Base-by-base conservation (phyloP, 1,140 invertebrate species). In the Cotesia vestalis region DNA sequence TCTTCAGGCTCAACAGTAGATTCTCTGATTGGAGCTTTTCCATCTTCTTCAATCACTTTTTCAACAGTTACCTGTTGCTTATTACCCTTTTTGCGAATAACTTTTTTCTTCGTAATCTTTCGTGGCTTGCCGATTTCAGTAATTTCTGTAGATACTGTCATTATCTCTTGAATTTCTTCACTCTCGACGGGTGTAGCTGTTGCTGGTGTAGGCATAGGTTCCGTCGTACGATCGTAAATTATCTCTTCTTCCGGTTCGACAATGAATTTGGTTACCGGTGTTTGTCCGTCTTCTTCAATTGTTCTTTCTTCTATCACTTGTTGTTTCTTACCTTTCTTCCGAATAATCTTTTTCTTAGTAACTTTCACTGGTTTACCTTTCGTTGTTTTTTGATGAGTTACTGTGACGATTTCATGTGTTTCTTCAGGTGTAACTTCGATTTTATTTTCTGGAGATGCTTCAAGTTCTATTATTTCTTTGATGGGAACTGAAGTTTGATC, bases 271-370 rank as follows among this genome's bases (percentile, higher is more conserved):
- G 59, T 61, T 9, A 61, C 27, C 1, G 59, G 59, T 12, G 76
- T 55, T 64, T 76, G 76, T 4, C 71, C 77, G 68, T 76, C 69
- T 68, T 81, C 77, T 27, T 80, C 77, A 35, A 88, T 78, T 14
- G 86, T 87, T 14, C 84, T 81, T 62, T 86, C 86, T 79, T 88
- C 85, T 6, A 84, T 88, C 1, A 84, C 81, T 77, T 88, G 81
- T 75, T 77, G 79, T 34, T 76, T 76, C 0, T 74, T 70, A 17
- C 75, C 79, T 61, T 61, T 20, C 9, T 20, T 61, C 8, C 34
- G 27, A 11, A 61, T 34, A 34, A 61, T 61, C 12, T 82, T 68
- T 46, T 68, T 68, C 36, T 75, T 68, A 4, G 51, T 68, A 1
- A 62, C n/a, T 52, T 71, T 74, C 4, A 8, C 9, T 61, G 63